phyloP scores from a whole-genome alignment of 2,888 invertebrate genomes.

The Morpho helenor region DNA sequence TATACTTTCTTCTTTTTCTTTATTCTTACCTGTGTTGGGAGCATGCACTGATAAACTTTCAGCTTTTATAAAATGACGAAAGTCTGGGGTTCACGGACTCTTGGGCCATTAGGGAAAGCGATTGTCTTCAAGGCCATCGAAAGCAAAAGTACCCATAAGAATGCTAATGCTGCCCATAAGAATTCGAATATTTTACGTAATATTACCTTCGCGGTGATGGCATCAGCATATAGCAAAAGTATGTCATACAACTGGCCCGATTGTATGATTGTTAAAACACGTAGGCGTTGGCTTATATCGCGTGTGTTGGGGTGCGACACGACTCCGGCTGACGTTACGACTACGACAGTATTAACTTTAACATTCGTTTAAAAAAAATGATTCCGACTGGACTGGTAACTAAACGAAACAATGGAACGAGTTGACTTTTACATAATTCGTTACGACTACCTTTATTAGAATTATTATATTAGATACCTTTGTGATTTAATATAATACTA shows the following conservation, averaged over 20 bases:
- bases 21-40: no score
- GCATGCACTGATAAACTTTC: no score
- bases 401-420: no score
- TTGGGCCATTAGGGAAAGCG: slow-evolving; percentile 13
- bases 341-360: background rate
- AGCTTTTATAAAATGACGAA: no score
- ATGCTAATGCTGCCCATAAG: slow-evolving; percentile 4
- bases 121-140: slow-evolving; percentile 22
- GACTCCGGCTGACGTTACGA: slow-evolving; percentile 11
- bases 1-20: no score
- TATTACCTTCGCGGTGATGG: slow-evolving; percentile 11
- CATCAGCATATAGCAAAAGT: slow-evolving; percentile 24
- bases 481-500: no score
- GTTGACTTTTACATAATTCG: no score
- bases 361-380: no score
- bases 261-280: slow-evolving; percentile 28
- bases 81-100: no score
- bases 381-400: no score
- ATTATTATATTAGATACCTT: no score
- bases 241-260: slow-evolving; percentile 26
- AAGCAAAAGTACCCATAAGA: slow-evolving; percentile 17
- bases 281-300: slow-evolving; percentile 27
- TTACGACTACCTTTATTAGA: no score
- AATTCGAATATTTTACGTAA: slow-evolving; percentile 18
- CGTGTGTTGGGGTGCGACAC: slow-evolving; percentile 10